These are phyloP conservation scores for Pedetes capensis DNA, from an alignment of 2,113 vertebrate species.

Conservation along the genomic window DNA sequence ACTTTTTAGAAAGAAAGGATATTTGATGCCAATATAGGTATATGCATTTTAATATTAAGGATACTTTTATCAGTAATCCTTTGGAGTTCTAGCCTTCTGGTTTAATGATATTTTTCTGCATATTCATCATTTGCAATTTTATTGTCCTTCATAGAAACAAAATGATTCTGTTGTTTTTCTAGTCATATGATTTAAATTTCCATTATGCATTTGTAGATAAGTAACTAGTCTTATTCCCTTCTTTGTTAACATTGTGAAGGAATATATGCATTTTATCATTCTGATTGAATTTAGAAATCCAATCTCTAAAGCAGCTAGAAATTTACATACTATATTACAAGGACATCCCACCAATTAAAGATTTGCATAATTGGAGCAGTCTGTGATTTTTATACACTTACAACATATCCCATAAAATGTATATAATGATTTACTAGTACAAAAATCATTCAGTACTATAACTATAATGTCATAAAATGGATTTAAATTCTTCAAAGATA, in stretches of 20 bases:
- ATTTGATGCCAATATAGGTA: neutral
- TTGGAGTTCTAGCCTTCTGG: neutral
- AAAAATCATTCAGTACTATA: neutral
- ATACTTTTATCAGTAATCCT: neutral
- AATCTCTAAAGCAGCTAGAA: neutral
- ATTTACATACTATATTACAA: neutral
- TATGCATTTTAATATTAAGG: neutral
- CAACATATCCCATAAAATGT: neutral
- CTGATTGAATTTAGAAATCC: neutral
- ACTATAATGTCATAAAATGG: neutral
- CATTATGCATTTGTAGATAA: slow-evolving; percentile 13
- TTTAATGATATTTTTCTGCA: neutral
- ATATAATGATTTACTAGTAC: neutral
- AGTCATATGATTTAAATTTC: neutral
- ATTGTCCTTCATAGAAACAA: slow-evolving; percentile 3
- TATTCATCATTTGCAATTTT: neutral
- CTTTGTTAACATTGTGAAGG: neutral
- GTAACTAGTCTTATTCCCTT: neutral
- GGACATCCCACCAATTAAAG: neutral
- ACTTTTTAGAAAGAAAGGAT: neutral
- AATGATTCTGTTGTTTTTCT: neutral
- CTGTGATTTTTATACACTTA: neutral
- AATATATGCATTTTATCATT: neutral
- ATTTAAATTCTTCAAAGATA: neutral
- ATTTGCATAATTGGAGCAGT: neutral